These are phyloP conservation scores for Guaruba guarouba DNA, from an alignment of 2,113 vertebrate genomes.

Conservation along the genomic window DNA sequence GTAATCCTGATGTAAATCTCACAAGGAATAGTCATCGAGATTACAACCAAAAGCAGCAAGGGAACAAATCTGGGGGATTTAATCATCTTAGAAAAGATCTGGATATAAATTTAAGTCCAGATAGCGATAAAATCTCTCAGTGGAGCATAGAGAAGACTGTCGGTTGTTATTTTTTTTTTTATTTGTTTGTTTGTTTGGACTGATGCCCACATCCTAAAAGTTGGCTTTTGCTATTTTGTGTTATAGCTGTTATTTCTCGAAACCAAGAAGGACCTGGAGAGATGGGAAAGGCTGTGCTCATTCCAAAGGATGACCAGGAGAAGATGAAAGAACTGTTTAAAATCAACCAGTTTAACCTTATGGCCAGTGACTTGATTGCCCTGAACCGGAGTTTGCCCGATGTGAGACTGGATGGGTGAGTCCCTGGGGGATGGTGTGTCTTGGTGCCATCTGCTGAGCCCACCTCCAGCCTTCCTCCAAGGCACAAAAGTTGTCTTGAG, in stretches of 20 bases:
- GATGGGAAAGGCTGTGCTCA: slow-evolving; percentile 94
- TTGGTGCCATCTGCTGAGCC: background rate
- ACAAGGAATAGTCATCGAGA: background rate
- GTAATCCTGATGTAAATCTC: background rate
- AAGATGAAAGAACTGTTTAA: slow-evolving; percentile 99
- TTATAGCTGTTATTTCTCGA: slow-evolving; percentile 92
- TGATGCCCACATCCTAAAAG: accelerated
- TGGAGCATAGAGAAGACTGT: accelerated
- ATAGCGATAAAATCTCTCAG: background rate
- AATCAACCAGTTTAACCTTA: slow-evolving; percentile 98
- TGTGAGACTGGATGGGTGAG: slow-evolving; percentile 94
- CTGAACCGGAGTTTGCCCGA: slow-evolving; percentile 94
- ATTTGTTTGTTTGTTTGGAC: background rate
- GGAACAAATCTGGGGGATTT: accelerated
- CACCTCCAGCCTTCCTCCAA: background rate
- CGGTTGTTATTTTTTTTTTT: background rate
- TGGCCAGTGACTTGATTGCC: slow-evolving; percentile 97
- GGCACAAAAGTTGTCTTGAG: accelerated
- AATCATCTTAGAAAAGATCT: accelerated
- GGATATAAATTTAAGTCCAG: background rate
- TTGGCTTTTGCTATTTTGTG: background rate
- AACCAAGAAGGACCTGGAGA: slow-evolving; percentile 92
- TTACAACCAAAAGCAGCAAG: background rate
- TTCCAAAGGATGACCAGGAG: slow-evolving; percentile 92
- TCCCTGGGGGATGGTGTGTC: background rate